phyloP scores from a whole-genome alignment of 2,888 invertebrate species.

The Chaetoderma sp. region DNA sequence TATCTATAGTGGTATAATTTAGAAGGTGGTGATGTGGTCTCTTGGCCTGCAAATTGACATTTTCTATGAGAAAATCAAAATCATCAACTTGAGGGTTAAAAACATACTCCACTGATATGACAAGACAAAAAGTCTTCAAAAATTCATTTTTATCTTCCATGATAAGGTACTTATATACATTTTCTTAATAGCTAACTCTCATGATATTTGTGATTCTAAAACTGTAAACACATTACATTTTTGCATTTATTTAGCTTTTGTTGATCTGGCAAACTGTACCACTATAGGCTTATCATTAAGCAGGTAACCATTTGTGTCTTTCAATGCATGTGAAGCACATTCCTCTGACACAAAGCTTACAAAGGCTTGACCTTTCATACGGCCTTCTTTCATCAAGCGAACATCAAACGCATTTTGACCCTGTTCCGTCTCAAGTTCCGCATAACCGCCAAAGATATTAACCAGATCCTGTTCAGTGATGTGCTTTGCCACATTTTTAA shows the following conservation, averaged over 20 bases:
- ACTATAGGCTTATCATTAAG: constrained; percentile 91
- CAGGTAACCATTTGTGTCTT: constrained; percentile 88
- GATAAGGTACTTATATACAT: too few relatives aligned
- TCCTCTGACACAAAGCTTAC: constrained; percentile 81
- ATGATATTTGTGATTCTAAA: too few relatives aligned
- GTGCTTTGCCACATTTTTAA: constrained; percentile 89
- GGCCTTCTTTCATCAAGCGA: constrained; percentile 90
- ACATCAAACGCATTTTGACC: constrained; percentile 74
- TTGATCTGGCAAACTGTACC: constrained; percentile 84
- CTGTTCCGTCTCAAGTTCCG: constrained; percentile 70
- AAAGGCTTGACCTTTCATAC: constrained; percentile 97
- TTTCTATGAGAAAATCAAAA: too few relatives aligned
- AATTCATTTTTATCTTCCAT: too few relatives aligned
- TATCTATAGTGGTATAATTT: too few relatives aligned
- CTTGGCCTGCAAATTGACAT: too few relatives aligned
- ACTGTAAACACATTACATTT: too few relatives aligned
- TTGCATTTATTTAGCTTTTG: constrained; percentile 33
- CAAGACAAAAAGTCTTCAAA: too few relatives aligned
- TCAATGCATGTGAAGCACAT: constrained; percentile 80
- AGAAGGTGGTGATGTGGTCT: too few relatives aligned
- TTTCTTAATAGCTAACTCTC: too few relatives aligned
- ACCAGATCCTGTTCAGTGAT: constrained; percentile 77
- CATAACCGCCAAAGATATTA: constrained; percentile 81
- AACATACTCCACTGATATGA: too few relatives aligned
- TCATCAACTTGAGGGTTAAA: too few relatives aligned